A percentile compares a stretch with the other conserved stretches of the same genome.
These are phyloP conservation scores for Hypotaenidia okinawae DNA, from an alignment of 2,797 vertebrate genomes.

Conservation along the genomic window DNA sequence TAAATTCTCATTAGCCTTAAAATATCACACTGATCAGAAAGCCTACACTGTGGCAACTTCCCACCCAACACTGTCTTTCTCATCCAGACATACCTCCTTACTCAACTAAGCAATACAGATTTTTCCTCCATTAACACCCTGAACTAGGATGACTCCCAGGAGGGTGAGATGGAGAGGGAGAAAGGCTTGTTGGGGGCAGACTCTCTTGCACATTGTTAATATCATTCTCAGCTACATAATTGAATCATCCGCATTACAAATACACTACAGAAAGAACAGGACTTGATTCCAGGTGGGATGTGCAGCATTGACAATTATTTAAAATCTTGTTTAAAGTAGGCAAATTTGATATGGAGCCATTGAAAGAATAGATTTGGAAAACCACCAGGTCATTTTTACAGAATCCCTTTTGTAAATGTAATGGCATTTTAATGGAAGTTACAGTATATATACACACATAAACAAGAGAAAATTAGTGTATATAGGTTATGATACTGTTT, in stretches of 20 bases:
- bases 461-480: constrained; percentile 56
- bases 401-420: constrained; percentile 19
- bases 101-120: neutral
- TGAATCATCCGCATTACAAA: neutral
- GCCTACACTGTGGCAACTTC: neutral
- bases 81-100: neutral
- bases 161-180: neutral
- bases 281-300: neutral
- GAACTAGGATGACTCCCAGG: neutral
- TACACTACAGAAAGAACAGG: neutral
- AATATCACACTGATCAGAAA: neutral
- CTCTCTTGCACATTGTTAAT: neutral
- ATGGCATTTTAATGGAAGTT: constrained; percentile 53
- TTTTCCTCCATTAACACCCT: neutral
- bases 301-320: neutral
- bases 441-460: constrained; percentile 5
- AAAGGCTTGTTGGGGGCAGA: neutral
- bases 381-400: neutral
- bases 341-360: neutral
- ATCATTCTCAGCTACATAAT: neutral
- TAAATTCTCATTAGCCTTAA: constrained; percentile 22
- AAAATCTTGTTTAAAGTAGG: neutral
- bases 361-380: constrained; percentile 10
- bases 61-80: neutral
- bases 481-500: constrained; percentile 25